Conservation (phyloP, 92 coral and sea anemone genomes). For the Phenganax marumi region DNA sequence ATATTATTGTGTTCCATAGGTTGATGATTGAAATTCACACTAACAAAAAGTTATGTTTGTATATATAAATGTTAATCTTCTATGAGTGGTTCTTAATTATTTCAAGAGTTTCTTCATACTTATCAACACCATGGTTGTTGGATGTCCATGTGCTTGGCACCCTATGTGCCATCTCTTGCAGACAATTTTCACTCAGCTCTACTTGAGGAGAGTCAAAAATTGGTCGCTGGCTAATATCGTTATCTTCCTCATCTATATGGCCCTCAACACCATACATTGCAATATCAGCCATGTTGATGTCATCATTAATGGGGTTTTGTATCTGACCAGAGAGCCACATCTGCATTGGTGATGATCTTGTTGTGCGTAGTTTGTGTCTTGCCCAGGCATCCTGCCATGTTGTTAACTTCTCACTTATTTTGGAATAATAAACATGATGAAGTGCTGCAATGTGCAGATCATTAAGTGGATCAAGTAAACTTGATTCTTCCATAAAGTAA, state of each 20-base stretch:
- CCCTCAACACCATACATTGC: constrained; percentile 63
- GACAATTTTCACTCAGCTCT: constrained; percentile 54
- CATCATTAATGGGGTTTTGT: constrained; percentile 61
- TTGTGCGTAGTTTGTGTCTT: constrained; percentile 58
- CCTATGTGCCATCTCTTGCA: constrained; percentile 48
- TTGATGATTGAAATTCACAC: no score
- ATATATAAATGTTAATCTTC: constrained; percentile 2
- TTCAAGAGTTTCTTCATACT: constrained; percentile 57
- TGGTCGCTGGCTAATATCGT: constrained; percentile 50
- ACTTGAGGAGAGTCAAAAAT: constrained; percentile 51
- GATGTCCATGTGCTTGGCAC: constrained; percentile 52
- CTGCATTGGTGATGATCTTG: constrained; percentile 59
- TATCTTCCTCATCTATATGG: constrained; percentile 46
- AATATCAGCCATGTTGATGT: constrained; percentile 39
- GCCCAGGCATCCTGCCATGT: constrained; percentile 66
- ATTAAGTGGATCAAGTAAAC: constrained; percentile 56
- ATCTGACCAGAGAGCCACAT: constrained; percentile 67
- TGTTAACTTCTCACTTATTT: constrained; percentile 55
- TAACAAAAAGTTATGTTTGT: neutral
- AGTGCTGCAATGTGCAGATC: constrained; percentile 65
- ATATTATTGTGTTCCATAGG: constrained; percentile 16
- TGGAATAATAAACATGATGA: constrained; percentile 58
- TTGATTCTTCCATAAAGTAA: constrained; percentile 55
- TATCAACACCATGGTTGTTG: constrained; percentile 61
- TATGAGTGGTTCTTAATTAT: constrained; percentile 33